phyloP scores from a whole-genome alignment of 2,797 vertebrate genomes.

The Sebastes vulpes region DNA sequence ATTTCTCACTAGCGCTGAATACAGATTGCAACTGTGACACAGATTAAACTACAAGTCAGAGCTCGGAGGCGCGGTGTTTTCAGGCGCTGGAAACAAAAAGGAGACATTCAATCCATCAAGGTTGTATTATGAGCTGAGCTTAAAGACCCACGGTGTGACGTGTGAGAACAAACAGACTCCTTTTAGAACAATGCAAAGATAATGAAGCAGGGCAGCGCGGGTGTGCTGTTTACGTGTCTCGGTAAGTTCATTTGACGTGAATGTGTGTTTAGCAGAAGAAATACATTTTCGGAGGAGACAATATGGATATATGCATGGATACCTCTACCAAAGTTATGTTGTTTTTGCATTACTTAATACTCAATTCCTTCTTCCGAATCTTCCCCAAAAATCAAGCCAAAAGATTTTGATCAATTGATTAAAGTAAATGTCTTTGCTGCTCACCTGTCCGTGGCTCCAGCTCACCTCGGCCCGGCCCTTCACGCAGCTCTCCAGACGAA shows the following conservation, averaged over 20 bases:
- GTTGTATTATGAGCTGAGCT: slow-evolving; percentile 34
- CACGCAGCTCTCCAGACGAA: slow-evolving; percentile 91
- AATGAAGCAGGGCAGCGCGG: not conserved
- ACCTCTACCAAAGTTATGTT: not conserved
- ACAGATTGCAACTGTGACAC: slow-evolving; percentile 45
- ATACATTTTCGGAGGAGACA: not conserved
- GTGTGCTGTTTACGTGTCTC: not conserved
- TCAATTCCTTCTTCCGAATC: not conserved
- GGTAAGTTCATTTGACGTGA: not conserved
- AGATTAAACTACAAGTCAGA: slow-evolving; percentile 59
- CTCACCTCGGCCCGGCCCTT: slow-evolving; percentile 89
- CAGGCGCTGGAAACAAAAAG: slow-evolving; percentile 41
- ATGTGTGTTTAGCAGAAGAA: slow-evolving; percentile 4
- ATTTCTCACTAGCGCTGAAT: slow-evolving; percentile 24
- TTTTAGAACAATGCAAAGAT: slow-evolving; percentile 11
- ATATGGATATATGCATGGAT: not conserved
- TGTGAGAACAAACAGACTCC: slow-evolving; percentile 19
- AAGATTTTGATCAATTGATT: no score
- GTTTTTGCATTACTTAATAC: not conserved
- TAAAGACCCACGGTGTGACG: slow-evolving; percentile 18
- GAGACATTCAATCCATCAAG: slow-evolving; percentile 50
- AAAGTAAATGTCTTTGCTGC: not conserved
- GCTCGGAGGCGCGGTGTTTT: slow-evolving; percentile 20
- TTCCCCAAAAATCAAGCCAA: not conserved
- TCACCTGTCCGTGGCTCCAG: slow-evolving; percentile 95